Conservation (phyloP, 2,888 invertebrate species). For the Orthonychiurus folsomi region DNA sequence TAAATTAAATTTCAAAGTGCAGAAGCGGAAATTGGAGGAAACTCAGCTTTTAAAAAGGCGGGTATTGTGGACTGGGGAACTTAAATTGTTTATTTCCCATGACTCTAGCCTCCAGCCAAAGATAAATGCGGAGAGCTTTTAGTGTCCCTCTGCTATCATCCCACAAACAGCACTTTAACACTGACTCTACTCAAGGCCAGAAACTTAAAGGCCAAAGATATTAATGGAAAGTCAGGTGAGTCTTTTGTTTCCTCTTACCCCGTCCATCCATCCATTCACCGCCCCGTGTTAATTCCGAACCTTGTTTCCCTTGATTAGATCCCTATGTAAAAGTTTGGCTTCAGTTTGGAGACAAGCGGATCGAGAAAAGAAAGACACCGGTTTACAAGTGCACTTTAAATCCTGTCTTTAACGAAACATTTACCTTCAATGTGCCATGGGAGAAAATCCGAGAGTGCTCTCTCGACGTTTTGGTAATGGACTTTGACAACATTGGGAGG, state of each 20-base stretch:
- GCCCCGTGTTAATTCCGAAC: neutral
- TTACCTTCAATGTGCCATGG: conserved; percentile 93
- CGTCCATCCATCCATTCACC: neutral
- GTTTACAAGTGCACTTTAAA: conserved; percentile 89
- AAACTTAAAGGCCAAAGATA: conserved; percentile 91
- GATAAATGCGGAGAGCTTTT: conserved; percentile 87
- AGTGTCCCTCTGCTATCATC: conserved; percentile 88
- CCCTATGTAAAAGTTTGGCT: conserved; percentile 98
- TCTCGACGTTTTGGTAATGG: conserved; percentile 90
- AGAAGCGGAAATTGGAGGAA: too few relatives aligned
- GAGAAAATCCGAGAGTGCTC: conserved; percentile 92
- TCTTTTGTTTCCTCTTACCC: neutral
- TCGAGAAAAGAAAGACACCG: conserved; percentile 91
- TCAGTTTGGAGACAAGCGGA: conserved; percentile 85
- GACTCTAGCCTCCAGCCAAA: conserved; percentile 82
- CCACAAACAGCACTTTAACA: conserved; percentile 85
- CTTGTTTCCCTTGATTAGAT: conserved; percentile 62
- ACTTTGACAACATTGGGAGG: conserved; percentile 90
- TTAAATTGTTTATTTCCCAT: too few relatives aligned
- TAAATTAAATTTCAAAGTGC: too few relatives aligned
- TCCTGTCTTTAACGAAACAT: conserved; percentile 91
- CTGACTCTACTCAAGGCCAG: conserved; percentile 83
- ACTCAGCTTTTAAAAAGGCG: too few relatives aligned
- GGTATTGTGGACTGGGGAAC: too few relatives aligned
- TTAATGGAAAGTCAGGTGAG: conserved; percentile 84